phyloP scores from a whole-genome alignment of 2,113 vertebrate species.

The Axis porcinus region DNA sequence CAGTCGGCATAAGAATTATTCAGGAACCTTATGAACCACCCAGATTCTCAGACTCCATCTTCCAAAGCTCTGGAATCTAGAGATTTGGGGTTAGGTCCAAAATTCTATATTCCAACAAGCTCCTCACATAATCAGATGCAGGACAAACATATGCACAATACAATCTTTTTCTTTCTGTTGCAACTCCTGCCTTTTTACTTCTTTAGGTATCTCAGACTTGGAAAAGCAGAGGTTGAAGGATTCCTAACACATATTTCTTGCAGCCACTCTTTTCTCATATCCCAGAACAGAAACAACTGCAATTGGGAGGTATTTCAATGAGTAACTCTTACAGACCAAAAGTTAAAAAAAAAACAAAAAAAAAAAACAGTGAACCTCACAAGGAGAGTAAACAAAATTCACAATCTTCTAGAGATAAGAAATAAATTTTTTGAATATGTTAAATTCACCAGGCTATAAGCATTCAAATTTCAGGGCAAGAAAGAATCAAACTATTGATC shows the following conservation, averaged over 20 bases:
- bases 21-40: neutral
- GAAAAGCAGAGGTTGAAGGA: neutral
- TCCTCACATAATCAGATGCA: neutral
- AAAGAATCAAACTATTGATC: slow-evolving; percentile 19
- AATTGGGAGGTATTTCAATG: neutral
- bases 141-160: neutral
- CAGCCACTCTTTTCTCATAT: neutral
- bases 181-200: neutral
- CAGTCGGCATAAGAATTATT: neutral
- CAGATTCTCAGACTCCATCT: neutral
- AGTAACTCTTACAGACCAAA: neutral
- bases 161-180: neutral
- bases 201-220: neutral
- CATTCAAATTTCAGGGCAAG: slow-evolving; percentile 27
- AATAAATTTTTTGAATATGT: slow-evolving; percentile 1
- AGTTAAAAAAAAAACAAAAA: neutral
- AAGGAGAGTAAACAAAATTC: neutral
- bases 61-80: neutral
- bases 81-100: neutral
- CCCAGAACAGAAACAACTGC: neutral
- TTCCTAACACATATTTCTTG: neutral
- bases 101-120: neutral
- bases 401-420: neutral
- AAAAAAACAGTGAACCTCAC: neutral
- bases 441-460: neutral